Evolutionary conservation across 37 sponge, comb jelly and placozoan genomes (phyloP), one percentile per base, ranked within the genome.

Genomic region (Halichondria panicea): DNA sequence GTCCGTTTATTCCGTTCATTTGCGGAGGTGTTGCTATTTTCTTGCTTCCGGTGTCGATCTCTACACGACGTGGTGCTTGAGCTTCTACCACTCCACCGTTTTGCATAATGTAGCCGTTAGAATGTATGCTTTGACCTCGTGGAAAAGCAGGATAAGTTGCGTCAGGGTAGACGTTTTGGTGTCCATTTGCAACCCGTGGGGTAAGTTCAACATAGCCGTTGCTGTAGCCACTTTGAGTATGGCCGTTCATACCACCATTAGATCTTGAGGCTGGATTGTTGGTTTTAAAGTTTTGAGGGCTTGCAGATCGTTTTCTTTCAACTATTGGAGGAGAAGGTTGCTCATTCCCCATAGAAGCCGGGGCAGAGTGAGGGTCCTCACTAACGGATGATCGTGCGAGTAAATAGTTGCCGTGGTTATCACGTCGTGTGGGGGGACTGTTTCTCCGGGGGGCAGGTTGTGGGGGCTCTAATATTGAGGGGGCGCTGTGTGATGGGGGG

Each of bases 71-170:
- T n/a, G n/a, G n/a, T n/a, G n/a, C n/a, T n/a, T 11, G 19, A 58
- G 60, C 27, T 25, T 21, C 25, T 8, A 22, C 25, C 12, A n/a
- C 15, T 21, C 27, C 6, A 24, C 60, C 60, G n/a, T 58, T 58
- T 58, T 58, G 60, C 60, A 58, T 58, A 21, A 58, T 21, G 27
- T 58, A 58, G 8, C 60, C 60, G n/a, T 58, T 58, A 58, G 24
- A n/a, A n/a, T n/a, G n/a, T n/a, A n/a, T n/a, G n/a, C n/a, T n/a
- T n/a, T n/a, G n/a, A n/a, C n/a, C n/a, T n/a, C n/a, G n/a, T n/a
- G n/a, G n/a, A n/a, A n/a, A n/a, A n/a, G n/a, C n/a, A n/a, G n/a
- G n/a, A n/a, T n/a, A n/a, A n/a, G n/a, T n/a, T n/a, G n/a, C n/a
- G n/a, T n/a, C n/a, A n/a, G n/a, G n/a, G n/a, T n/a, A n/a, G n/a